Conservation (phyloP, 2,113 vertebrate species). For the Sula dactylatra region DNA sequence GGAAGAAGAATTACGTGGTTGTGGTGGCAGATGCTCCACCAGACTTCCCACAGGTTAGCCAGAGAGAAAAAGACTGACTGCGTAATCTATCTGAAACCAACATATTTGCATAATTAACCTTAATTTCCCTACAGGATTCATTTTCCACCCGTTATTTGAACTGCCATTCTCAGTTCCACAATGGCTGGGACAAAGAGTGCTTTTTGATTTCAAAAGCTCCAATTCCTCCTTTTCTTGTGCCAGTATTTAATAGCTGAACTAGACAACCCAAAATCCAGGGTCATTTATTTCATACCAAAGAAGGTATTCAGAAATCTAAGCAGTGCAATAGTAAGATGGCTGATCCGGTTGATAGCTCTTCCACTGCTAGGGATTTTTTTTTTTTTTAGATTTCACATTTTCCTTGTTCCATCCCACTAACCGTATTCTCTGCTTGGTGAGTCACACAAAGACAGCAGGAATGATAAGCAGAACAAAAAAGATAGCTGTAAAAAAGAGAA, state of each 20-base stretch:
- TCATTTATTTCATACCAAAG: background rate
- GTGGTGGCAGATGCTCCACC: background rate
- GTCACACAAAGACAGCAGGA: background rate
- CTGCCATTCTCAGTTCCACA: background rate
- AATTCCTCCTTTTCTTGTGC: background rate
- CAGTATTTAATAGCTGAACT: background rate
- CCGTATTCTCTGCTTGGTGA: background rate
- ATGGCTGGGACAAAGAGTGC: background rate
- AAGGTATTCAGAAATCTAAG: background rate
- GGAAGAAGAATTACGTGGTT: background rate
- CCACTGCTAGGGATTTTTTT: background rate
- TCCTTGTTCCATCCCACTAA: background rate
- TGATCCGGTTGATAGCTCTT: background rate
- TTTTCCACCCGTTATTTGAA: background rate
- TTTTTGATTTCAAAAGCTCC: background rate
- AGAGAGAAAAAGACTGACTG: background rate
- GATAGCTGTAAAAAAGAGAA: conserved; percentile 4
- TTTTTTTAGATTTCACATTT: background rate
- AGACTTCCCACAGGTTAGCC: background rate
- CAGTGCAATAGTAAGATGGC: background rate
- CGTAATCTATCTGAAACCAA: background rate
- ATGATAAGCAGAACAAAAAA: background rate
- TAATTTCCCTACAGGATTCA: background rate
- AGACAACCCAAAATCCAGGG: background rate
- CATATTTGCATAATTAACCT: background rate